These are phyloP conservation scores for Pseudochaenichthys georgianus DNA, from an alignment of 2,797 vertebrate species.

Conservation along the genomic window DNA sequence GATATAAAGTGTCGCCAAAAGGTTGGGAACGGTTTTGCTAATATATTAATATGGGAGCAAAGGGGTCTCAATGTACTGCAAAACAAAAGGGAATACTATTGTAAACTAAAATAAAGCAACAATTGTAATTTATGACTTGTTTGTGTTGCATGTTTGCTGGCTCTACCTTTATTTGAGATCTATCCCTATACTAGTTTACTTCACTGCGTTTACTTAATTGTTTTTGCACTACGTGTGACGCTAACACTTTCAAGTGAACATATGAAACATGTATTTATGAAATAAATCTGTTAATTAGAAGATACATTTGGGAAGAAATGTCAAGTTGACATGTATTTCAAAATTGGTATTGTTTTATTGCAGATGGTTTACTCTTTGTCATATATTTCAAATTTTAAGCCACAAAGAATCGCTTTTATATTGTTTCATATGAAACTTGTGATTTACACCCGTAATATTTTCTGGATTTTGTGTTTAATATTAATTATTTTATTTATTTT, in stretches of 20 bases:
- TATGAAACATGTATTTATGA: too few species aligned
- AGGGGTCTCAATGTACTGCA: background rate
- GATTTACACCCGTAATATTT: too few species aligned
- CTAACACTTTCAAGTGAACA: background rate
- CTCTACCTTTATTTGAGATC: background rate
- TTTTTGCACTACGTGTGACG: background rate
- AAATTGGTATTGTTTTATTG: background rate
- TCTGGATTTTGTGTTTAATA: too few species aligned
- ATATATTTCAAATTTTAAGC: constrained; percentile 21
- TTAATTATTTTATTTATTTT: too few species aligned
- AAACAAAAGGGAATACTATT: background rate
- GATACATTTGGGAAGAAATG: too few species aligned
- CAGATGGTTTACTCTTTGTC: background rate
- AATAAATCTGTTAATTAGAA: too few species aligned
- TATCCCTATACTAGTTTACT: background rate
- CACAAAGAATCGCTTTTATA: background rate
- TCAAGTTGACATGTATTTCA: too few species aligned
- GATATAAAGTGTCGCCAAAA: too few species aligned
- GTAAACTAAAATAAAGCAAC: background rate
- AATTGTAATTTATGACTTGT: background rate
- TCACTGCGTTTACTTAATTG: too few species aligned
- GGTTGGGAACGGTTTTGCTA: background rate
- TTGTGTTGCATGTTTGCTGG: background rate
- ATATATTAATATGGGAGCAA: background rate
- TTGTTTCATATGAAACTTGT: too few species aligned